Percentiles rank a stretch among this genome's conserved stretches.
Conservation (phyloP, 2,888 invertebrate species). For the Oscheius sp. region DNA sequence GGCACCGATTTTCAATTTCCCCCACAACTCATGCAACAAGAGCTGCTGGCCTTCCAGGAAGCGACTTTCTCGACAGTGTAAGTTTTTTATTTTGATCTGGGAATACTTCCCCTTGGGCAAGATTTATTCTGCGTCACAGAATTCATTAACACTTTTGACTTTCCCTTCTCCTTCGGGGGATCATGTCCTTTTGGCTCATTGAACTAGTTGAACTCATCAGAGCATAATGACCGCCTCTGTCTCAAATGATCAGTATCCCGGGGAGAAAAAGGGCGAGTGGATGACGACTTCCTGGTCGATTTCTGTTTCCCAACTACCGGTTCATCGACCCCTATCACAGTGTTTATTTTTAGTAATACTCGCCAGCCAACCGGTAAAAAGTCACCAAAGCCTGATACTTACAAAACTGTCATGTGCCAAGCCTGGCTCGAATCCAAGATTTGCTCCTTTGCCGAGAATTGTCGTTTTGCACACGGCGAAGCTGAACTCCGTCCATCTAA, state of each 20-base stretch:
- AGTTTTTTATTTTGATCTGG: not conserved
- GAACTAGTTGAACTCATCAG: too few relatives aligned
- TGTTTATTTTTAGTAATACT: conserved; percentile 1
- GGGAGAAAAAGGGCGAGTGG: too few relatives aligned
- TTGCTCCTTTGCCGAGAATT: conserved; percentile 69
- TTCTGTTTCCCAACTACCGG: too few relatives aligned
- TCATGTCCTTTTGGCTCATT: too few relatives aligned
- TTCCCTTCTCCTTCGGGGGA: too few relatives aligned
- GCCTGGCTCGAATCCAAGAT: conserved; percentile 68
- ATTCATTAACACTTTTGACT: too few relatives aligned
- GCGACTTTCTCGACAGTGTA: conserved; percentile 1
- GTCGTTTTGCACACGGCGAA: conserved; percentile 70
- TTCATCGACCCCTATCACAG: not conserved
- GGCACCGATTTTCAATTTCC: conserved; percentile 15
- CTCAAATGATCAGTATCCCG: too few relatives aligned
- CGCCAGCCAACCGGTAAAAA: conserved; percentile 20
- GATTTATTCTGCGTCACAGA: not conserved
- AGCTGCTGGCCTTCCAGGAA: conserved; percentile 8
- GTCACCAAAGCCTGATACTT: conserved; percentile 65
- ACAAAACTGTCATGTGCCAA: conserved; percentile 72
- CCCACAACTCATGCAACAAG: conserved; percentile 8
- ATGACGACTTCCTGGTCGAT: too few relatives aligned
- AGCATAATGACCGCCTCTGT: too few relatives aligned
- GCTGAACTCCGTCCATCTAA: conserved; percentile 65
- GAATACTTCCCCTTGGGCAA: too few relatives aligned